These are phyloP conservation scores for Stramonita haemastoma DNA, from an alignment of 2,888 invertebrate genomes.

Conservation along the genomic window DNA sequence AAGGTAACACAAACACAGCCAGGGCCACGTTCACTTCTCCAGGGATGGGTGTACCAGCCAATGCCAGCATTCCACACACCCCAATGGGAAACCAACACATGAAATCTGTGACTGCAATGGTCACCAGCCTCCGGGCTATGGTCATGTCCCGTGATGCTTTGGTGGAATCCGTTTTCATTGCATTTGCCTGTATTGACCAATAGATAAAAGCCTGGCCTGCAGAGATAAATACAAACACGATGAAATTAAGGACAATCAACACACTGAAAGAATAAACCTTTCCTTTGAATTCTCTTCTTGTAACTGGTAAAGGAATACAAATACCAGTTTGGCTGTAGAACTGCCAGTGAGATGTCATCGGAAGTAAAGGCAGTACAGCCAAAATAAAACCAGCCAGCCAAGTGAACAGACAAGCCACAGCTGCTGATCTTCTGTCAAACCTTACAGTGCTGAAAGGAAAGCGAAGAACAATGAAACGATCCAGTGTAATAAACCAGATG, in stretches of 20 bases:
- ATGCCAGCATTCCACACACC: conserved; percentile 13
- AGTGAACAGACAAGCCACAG: background rate
- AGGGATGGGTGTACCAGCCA: background rate
- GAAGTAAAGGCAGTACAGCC: background rate
- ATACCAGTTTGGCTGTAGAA: conserved; percentile 18
- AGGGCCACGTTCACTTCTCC: conserved; percentile 28
- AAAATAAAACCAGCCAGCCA: background rate
- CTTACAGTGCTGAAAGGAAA: background rate
- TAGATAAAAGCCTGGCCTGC: background rate
- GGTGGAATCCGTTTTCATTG: background rate
- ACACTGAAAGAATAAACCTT: background rate
- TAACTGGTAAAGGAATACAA: background rate
- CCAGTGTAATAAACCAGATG: conserved; percentile 3
- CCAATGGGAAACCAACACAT: conserved; percentile 35
- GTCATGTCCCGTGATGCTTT: conserved; percentile 31
- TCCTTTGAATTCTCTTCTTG: background rate
- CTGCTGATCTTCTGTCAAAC: background rate
- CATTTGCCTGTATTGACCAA: background rate
- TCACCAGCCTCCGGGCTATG: conserved; percentile 27
- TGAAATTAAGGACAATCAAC: background rate
- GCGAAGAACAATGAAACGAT: background rate
- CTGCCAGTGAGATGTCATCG: conserved; percentile 9
- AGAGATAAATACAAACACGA: background rate
- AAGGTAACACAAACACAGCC: conserved; percentile 29
- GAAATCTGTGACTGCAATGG: conserved; percentile 30